These are phyloP conservation scores for Ormyrus rosae DNA, from an alignment of 2,888 invertebrate genomes.

Conservation along the genomic window DNA sequence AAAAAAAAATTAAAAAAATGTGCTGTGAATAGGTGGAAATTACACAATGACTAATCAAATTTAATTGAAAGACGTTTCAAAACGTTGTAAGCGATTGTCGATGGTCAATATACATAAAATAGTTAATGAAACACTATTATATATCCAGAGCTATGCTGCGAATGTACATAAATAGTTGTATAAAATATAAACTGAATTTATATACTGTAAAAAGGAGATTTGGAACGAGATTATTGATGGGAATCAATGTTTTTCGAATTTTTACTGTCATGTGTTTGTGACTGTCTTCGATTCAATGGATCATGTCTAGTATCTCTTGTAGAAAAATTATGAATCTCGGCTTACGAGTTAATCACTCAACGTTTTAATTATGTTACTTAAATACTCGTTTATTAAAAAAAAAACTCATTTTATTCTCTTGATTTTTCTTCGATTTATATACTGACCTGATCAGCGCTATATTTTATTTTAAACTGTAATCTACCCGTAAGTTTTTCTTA, in stretches of 20 bases:
- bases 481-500: slow-evolving; percentile 37
- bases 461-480: slow-evolving; percentile 25
- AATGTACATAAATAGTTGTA: slow-evolving; percentile 57
- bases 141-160: slow-evolving; percentile 40
- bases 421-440: slow-evolving; percentile 23
- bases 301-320: slow-evolving; percentile 24
- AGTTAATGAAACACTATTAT: slow-evolving; percentile 35
- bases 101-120: slow-evolving; percentile 41
- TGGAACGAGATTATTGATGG: slow-evolving; percentile 41
- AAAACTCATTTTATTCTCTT: slow-evolving; percentile 45
- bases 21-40: slow-evolving; percentile 65
- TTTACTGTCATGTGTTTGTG: slow-evolving; percentile 27
- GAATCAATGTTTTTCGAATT: slow-evolving; percentile 40
- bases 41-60: slow-evolving; percentile 52
- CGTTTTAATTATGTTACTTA: slow-evolving; percentile 62
- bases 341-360: slow-evolving; percentile 35
- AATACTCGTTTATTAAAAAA: slow-evolving; percentile 59
- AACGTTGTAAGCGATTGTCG: slow-evolving; percentile 36
- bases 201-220: slow-evolving; percentile 41
- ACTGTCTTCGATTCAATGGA: slow-evolving; percentile 25
- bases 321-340: slow-evolving; percentile 20
- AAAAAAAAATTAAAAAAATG: slow-evolving; percentile 48
- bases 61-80: slow-evolving; percentile 38
- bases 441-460: slow-evolving; percentile 20
- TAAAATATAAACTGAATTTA: slow-evolving; percentile 49